phyloP scores from a whole-genome alignment of 2,888 invertebrate species.

The Xiphydria camelus region DNA sequence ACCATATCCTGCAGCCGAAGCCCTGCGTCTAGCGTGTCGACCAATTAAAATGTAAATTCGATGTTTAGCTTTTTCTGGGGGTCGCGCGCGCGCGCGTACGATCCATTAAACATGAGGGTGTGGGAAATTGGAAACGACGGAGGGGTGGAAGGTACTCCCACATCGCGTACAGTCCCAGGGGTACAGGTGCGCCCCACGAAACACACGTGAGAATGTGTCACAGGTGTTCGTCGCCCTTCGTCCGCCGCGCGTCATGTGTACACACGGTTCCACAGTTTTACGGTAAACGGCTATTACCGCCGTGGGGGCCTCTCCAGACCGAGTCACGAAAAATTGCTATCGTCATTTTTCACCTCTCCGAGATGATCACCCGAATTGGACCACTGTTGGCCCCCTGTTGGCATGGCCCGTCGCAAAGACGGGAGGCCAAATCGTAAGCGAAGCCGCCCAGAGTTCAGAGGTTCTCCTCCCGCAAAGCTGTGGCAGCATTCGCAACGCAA shows the following conservation, averaged over 20 bases:
- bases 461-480: too few relatives aligned
- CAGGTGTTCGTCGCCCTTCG: slow-evolving; percentile 40
- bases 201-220: slow-evolving; percentile 53
- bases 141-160: slow-evolving; percentile 19
- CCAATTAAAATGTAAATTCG: slow-evolving; percentile 14
- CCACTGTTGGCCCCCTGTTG: too few relatives aligned
- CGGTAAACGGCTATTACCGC: slow-evolving; percentile 42
- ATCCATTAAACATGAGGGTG: slow-evolving; percentile 20
- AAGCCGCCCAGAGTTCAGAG: too few relatives aligned
- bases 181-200: slow-evolving; percentile 48
- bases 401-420: too few relatives aligned
- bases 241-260: not conserved
- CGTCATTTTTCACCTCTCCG: too few relatives aligned
- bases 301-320: too few relatives aligned
- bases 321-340: too few relatives aligned
- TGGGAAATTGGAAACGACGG: slow-evolving; percentile 36
- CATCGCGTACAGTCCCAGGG: slow-evolving; percentile 22
- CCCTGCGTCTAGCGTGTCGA: not conserved
- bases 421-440: too few relatives aligned
- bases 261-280: too few relatives aligned
- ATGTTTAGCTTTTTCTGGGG: not conserved
- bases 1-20: too few relatives aligned
- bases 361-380: too few relatives aligned
- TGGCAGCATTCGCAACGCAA: slow-evolving; percentile 34
- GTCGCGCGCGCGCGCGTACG: not conserved